phyloP scores from a whole-genome alignment of 2,797 vertebrate species.

The Oreortyx pictus region DNA sequence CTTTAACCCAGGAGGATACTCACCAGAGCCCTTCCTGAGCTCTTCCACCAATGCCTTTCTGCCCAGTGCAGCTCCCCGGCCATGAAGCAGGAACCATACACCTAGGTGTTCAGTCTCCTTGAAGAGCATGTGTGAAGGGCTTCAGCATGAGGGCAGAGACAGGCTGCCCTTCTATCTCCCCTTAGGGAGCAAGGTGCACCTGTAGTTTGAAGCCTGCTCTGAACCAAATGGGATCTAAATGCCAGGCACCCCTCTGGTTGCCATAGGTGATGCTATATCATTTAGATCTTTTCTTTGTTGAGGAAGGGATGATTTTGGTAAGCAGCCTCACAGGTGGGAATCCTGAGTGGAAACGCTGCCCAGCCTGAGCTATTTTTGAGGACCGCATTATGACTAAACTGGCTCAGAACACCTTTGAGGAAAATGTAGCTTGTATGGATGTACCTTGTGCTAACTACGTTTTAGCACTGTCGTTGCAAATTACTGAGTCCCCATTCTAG shows the following conservation, averaged over 20 bases:
- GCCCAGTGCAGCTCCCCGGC: background rate
- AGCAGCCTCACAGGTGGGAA: background rate
- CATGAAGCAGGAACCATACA: background rate
- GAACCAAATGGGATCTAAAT: background rate
- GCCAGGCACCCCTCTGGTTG: background rate
- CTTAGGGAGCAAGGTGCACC: background rate
- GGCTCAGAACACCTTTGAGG: background rate
- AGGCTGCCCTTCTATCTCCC: background rate
- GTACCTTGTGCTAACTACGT: background rate
- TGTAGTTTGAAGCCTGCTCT: accelerated
- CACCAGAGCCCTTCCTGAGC: accelerated
- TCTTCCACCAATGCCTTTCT: background rate
- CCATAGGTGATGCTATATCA: background rate
- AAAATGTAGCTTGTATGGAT: background rate
- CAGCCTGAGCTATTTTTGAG: background rate
- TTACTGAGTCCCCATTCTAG: background rate
- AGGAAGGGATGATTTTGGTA: background rate
- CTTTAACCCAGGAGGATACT: background rate
- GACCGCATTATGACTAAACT: background rate
- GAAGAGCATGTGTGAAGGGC: background rate
- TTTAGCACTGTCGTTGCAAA: background rate
- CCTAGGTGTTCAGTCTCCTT: accelerated
- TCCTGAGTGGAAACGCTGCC: background rate
- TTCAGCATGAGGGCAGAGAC: background rate
- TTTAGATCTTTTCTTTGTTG: background rate